Conservation (phyloP, 2,888 invertebrate genomes). For the Callinectes sapidus region DNA sequence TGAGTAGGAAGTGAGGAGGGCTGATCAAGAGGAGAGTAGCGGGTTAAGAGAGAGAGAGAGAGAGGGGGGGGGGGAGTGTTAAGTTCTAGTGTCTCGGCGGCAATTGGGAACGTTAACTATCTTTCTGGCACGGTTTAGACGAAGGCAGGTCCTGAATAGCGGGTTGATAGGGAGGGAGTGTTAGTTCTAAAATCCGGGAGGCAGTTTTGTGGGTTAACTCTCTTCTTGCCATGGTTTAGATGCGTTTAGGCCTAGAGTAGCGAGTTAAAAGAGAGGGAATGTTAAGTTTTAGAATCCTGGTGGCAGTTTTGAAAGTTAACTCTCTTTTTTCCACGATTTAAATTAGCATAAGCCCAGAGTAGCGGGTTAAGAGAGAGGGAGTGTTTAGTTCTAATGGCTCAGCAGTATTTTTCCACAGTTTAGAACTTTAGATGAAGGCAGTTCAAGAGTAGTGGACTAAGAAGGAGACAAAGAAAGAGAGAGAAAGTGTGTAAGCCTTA, state of each 20-base stretch:
- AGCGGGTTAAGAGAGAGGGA: too few relatives aligned
- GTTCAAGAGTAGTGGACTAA: too few relatives aligned
- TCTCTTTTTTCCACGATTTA: neutral
- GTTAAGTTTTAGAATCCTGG: neutral
- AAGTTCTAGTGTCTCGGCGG: neutral
- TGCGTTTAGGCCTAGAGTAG: too few relatives aligned
- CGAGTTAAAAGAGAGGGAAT: too few relatives aligned
- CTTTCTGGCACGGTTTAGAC: neutral
- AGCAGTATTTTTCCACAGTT: too few relatives aligned
- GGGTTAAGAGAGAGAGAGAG: neutral
- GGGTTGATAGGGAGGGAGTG: neutral
- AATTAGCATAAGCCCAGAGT: too few relatives aligned
- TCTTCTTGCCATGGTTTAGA: neutral
- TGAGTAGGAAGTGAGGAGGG: constrained; percentile 1
- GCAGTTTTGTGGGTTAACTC: neutral
- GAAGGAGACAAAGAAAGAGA: too few relatives aligned
- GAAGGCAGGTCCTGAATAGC: too few relatives aligned
- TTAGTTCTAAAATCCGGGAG: neutral
- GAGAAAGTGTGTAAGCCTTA: too few relatives aligned
- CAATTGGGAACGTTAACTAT: neutral
- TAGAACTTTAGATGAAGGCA: too few relatives aligned
- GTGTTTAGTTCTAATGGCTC: too few relatives aligned
- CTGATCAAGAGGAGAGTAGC: neutral
- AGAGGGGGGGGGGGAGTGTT: neutral
- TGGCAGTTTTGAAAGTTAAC: neutral